These are phyloP conservation scores for Aplocera efformata DNA, from an alignment of 2,888 invertebrate genomes.

Conservation along the genomic window DNA sequence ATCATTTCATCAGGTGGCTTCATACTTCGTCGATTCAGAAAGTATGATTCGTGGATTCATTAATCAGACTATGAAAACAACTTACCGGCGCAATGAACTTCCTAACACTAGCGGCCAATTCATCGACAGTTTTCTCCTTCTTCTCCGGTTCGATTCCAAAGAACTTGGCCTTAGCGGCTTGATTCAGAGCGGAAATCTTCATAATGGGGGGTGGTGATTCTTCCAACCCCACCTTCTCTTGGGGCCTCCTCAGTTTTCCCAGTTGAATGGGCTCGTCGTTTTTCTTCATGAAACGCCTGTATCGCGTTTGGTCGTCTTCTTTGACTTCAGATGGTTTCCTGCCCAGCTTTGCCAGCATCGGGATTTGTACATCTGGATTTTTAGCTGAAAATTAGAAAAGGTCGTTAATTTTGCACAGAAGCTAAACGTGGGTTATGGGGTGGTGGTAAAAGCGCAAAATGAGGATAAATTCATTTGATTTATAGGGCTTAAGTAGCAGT, in stretches of 20 bases:
- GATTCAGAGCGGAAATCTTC: constrained; percentile 63
- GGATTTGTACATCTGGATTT: constrained; percentile 56
- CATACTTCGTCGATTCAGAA: too few species aligned
- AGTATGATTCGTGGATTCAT: too few species aligned
- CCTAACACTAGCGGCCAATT: constrained; percentile 65
- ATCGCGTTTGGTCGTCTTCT: constrained; percentile 56
- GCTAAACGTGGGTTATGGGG: too few species aligned
- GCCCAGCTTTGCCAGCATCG: constrained; percentile 60
- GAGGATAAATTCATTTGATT: too few species aligned
- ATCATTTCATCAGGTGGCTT: too few species aligned
- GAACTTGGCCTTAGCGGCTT: constrained; percentile 70
- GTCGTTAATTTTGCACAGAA: too few species aligned
- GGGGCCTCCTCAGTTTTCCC: constrained; percentile 59
- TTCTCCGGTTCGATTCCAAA: constrained; percentile 60
- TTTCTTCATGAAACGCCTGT: constrained; percentile 57
- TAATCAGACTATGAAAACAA: constrained; percentile 6
- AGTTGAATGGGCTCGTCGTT: constrained; percentile 63
- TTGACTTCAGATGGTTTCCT: constrained; percentile 58
- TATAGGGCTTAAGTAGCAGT: too few species aligned
- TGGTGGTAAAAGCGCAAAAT: too few species aligned
- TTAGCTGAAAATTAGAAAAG: constrained; percentile 36
- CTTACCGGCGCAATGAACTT: constrained; percentile 72
- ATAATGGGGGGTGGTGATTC: constrained; percentile 50
- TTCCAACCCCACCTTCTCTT: constrained; percentile 47
- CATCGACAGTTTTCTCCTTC: constrained; percentile 65